Conservation (phyloP, 2,797 vertebrate species). For the Harpagifer antarcticus region DNA sequence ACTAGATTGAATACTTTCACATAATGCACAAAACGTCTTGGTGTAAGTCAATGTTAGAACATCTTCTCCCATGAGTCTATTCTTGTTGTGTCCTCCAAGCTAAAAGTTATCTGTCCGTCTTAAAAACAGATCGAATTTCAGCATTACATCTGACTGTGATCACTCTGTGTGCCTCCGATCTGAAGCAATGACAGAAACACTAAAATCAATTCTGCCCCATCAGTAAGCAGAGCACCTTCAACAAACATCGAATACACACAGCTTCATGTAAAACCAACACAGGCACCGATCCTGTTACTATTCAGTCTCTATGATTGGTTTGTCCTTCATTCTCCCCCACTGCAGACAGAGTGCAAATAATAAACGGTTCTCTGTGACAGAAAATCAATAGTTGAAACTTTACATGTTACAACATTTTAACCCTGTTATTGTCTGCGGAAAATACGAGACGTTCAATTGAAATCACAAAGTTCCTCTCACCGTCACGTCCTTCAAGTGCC, state of each 20-base stretch:
- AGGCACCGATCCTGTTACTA: slow-evolving; percentile 24
- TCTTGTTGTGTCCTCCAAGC: too few relatives aligned
- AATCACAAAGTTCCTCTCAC: not conserved
- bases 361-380: slow-evolving; percentile 50
- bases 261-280: slow-evolving; percentile 15
- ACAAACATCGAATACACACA: slow-evolving; percentile 30
- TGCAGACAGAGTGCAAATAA: slow-evolving; percentile 55
- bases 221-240: slow-evolving; percentile 43
- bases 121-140: not conserved
- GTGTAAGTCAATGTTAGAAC: not conserved
- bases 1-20: not conserved
- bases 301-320: slow-evolving; percentile 48
- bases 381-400: slow-evolving; percentile 60
- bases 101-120: not conserved
- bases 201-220: slow-evolving; percentile 38
- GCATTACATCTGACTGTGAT: slow-evolving; percentile 12
- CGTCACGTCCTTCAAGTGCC: not conserved
- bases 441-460: slow-evolving; percentile 14
- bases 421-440: slow-evolving; percentile 12
- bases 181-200: slow-evolving; percentile 32
- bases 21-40: not conserved
- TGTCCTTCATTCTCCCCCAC: slow-evolving; percentile 44
- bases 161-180: slow-evolving; percentile 16
- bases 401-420: slow-evolving; percentile 27
- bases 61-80: not conserved